Conservation (phyloP, 2,888 invertebrate genomes). For the Oscheius onirici region DNA sequence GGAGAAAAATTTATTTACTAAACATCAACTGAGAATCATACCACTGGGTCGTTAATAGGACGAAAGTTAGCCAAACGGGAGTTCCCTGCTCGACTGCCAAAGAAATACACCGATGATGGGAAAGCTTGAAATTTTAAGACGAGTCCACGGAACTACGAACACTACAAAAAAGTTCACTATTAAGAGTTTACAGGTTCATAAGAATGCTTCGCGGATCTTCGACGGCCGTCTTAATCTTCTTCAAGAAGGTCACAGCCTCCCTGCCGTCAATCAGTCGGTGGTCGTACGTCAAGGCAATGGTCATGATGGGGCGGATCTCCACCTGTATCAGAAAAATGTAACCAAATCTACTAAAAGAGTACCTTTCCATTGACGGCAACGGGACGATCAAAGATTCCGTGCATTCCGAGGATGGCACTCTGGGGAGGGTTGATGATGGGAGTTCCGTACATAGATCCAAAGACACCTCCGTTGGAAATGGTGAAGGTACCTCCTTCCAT, state of each 20-base stretch:
- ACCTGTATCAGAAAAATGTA: conserved; percentile 80
- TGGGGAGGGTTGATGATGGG: conserved; percentile 99
- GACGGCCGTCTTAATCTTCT: conserved; percentile 93
- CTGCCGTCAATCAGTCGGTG: conserved; percentile 98
- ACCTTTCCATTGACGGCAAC: conserved; percentile 94
- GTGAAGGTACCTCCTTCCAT: conserved; percentile 99
- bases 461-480: conserved; percentile 98
- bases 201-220: conserved; percentile 94
- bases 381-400: conserved; percentile 93
- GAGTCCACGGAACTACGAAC: not conserved
- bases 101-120: conserved; percentile 14
- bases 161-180: not conserved
- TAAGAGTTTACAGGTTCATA: conserved; percentile 83
- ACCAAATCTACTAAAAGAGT: too few species aligned
- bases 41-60: conserved; percentile 1
- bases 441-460: conserved; percentile 84
- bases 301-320: conserved; percentile 99
- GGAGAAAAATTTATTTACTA: conserved; percentile 23
- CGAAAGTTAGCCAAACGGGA: not conserved
- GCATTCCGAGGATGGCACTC: conserved; percentile 98
- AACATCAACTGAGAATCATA: conserved; percentile 13
- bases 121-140: conserved; percentile 13
- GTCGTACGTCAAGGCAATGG: conserved; percentile 97
- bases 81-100: conserved; percentile 14
- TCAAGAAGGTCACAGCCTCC: conserved; percentile 95